Base-by-base conservation (phyloP, 2,797 vertebrate genomes). In the Trachurus trachurus region DNA sequence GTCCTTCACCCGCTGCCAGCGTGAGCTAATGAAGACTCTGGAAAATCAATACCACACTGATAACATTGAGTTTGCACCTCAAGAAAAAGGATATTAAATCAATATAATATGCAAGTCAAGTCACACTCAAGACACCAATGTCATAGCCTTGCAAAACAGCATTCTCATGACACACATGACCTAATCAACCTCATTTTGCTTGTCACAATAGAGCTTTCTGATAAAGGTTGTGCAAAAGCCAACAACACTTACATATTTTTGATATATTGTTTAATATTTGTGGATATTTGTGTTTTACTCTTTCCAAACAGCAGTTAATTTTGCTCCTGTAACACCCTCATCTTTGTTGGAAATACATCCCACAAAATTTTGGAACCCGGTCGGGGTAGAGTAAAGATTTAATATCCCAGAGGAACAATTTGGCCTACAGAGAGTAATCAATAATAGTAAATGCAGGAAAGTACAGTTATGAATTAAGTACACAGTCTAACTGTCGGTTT, bases 1-100 rank as follows among this genome's bases (percentile, higher is more conserved):
- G 77, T 86, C 83, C 52, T 79, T 90, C 87, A 87, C 52, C 66
- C 2, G n/a, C 72, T 62, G 65, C 31, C 60, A 56, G 3, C 17
- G 17, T 4, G 0, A 19, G 16, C 54, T 39, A 70, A 80, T 74
- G 58, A 70, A 76, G 53, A 73, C 34, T 50, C 47, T 22, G 2
- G 45, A 76, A 84, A 84, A 89, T 90, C 82, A 77, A 91, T 88
- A 83, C 76, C 5, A 13, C 9, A 9, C 57, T 73, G 60, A 80
- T 77, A 87, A 80, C 57, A 40, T 5, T 56, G 40, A 56, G 73
- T 73, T 56, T 78, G 42, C 17, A 16, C 19, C 64, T 12, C 6
- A 70, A 57, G 68, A 67, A 80, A 72, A 59, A 74, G 45, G 52
- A 73, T 72, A 63, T 67, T 26, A 79, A 80, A 63, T 77, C 39